Percentiles rank a stretch among this genome's conserved stretches.
Conservation (phyloP, 2,113 vertebrate genomes). For the Chamaetylas fuelleborni region DNA sequence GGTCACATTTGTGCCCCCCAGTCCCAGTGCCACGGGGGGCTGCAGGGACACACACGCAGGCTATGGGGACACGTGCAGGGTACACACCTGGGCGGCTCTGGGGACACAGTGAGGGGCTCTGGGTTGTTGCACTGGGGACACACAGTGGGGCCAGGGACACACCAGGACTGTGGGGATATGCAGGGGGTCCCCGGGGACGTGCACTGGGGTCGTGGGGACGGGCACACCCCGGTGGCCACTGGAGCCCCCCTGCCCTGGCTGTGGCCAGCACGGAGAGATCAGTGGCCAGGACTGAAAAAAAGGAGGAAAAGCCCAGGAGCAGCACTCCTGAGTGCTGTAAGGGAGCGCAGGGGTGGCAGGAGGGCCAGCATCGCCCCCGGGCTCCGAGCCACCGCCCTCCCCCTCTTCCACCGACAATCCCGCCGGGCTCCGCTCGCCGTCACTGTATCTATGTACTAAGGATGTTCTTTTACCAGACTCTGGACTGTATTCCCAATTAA, state of each 20-base stretch:
- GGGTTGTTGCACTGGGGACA: not conserved
- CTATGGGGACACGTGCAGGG: not conserved
- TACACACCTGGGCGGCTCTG: fast-evolving
- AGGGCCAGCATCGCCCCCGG: not conserved
- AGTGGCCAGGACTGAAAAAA: not conserved
- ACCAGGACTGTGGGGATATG: not conserved
- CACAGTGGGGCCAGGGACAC: fast-evolving
- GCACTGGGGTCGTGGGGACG: fast-evolving
- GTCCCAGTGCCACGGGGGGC: not conserved
- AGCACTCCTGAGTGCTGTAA: fast-evolving
- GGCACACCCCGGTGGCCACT: fast-evolving
- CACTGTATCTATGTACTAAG: constrained; percentile 29
- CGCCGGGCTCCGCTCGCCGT: not conserved
- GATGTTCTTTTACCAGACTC: not conserved
- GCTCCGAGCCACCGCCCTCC: fast-evolving
- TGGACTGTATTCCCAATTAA: constrained; percentile 16
- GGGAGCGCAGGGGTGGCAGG: fast-evolving
- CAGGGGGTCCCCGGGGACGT: not conserved
- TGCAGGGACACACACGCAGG: not conserved
- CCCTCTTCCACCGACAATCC: not conserved
- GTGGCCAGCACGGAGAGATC: fast-evolving
- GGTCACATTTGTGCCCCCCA: not conserved
- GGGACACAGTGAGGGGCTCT: not conserved
- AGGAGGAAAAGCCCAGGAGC: not conserved
- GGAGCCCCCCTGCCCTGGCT: not conserved